Evolutionary conservation across 2,113 vertebrate genomes (phyloP).

Genomic region (Notechis scutatus): DNA sequence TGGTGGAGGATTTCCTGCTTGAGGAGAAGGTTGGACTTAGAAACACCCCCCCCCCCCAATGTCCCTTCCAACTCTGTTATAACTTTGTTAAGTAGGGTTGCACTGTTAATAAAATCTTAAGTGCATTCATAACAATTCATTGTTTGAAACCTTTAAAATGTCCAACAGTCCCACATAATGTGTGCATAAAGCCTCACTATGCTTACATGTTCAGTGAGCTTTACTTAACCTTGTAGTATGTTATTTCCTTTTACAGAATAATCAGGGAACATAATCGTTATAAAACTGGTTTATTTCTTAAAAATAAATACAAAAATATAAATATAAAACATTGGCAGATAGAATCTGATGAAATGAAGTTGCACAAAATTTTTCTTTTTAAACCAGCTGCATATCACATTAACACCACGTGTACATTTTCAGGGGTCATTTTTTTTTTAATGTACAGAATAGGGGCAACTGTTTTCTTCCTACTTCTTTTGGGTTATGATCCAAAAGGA

Average conservation of each 20-base stretch:
- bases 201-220: background rate
- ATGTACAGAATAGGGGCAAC: slow-evolving; percentile 75
- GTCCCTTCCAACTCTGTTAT: background rate
- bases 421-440: slow-evolving; percentile 52
- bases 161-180: background rate
- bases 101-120: background rate
- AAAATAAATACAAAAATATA: slow-evolving; percentile 99
- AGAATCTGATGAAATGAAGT: slow-evolving; percentile 83
- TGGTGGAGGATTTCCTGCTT: background rate
- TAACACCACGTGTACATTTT: slow-evolving; percentile 76
- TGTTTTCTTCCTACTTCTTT: slow-evolving; percentile 38
- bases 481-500: background rate
- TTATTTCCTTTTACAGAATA: slow-evolving; percentile 15
- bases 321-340: slow-evolving; percentile 99
- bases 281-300: slow-evolving; percentile 90
- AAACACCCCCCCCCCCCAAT: background rate
- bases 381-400: slow-evolving; percentile 80
- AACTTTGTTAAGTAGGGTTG: background rate
- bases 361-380: slow-evolving; percentile 72
- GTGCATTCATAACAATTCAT: background rate
- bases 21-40: background rate
- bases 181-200: background rate
- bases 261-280: slow-evolving; percentile 67
- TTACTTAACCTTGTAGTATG: background rate
- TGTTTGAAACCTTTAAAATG: background rate